phyloP scores from a whole-genome alignment of 2,113 vertebrate genomes.

The Salvelinus sp. region DNA sequence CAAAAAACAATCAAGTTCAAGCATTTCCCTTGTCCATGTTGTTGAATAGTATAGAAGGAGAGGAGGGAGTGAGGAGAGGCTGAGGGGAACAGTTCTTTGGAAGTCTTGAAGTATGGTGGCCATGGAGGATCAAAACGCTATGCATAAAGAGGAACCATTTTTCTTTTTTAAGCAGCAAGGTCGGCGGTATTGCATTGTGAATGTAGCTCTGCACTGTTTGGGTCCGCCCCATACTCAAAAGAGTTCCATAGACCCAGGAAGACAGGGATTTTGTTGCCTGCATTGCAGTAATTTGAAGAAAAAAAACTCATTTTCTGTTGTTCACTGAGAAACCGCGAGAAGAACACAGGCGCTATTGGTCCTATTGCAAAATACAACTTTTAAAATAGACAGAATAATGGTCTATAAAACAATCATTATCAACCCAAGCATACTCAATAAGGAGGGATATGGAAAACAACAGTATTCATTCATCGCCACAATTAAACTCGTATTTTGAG shows the following conservation, averaged over 20 bases:
- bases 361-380: conserved; percentile 46
- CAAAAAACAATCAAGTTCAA: conserved; percentile 44
- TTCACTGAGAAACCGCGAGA: conserved; percentile 30
- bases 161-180: conserved; percentile 51
- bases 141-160: conserved; percentile 27
- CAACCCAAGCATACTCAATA: conserved; percentile 18
- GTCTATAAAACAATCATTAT: conserved; percentile 28
- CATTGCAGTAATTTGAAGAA: conserved; percentile 41
- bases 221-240: conserved; percentile 33
- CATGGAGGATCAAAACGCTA: conserved; percentile 26
- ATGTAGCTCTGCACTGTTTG: conserved; percentile 45
- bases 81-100: conserved; percentile 48
- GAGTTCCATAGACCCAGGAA: conserved; percentile 54
- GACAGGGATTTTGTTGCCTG: conserved; percentile 74
- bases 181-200: conserved; percentile 68
- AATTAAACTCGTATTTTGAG: neutral
- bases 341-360: conserved; percentile 44
- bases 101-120: conserved; percentile 43
- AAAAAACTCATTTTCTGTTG: conserved; percentile 11
- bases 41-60: conserved; percentile 27
- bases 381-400: conserved; percentile 25
- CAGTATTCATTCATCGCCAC: conserved; percentile 1
- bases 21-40: conserved; percentile 45
- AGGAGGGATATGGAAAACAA: neutral
- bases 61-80: neutral